Conservation (phyloP, 2,113 vertebrate genomes). For the Dendropsophus ebraccatus region DNA sequence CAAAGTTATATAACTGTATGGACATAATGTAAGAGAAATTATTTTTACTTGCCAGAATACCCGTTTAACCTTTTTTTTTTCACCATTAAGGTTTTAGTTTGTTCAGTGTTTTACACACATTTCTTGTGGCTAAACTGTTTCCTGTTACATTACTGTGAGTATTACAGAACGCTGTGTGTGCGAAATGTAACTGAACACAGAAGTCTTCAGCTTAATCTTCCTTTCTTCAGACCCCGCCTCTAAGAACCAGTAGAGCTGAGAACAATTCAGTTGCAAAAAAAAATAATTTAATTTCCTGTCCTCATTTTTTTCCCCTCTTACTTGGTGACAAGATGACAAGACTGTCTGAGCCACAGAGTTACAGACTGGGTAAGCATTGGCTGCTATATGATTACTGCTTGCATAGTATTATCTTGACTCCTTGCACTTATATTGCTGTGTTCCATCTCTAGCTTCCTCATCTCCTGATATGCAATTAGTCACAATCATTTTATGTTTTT, state of each 20-base stretch:
- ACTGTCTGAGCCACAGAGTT: not conserved
- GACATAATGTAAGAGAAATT: too few species aligned
- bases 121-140: constrained; percentile 8
- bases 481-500: not conserved
- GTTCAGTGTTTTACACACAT: not conserved
- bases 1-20: too few species aligned
- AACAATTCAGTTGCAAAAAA: constrained; percentile 36
- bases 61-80: too few species aligned
- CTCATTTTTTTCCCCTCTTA: not conserved
- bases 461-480: not conserved
- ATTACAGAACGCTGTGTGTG: not conserved
- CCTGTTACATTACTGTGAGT: not conserved
- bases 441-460: not conserved
- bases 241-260: not conserved
- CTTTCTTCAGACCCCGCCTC: constrained; percentile 29
- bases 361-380: constrained; percentile 25
- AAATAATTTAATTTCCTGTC: constrained; percentile 54
- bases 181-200: not conserved
- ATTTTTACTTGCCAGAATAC: too few species aligned
- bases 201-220: not conserved
- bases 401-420: not conserved
- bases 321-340: constrained; percentile 50
- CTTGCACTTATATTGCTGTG: not conserved
- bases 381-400: not conserved
- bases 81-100: not conserved